phyloP scores from a whole-genome alignment of 2,888 invertebrate species.

The Dinocampus coccinellae region DNA sequence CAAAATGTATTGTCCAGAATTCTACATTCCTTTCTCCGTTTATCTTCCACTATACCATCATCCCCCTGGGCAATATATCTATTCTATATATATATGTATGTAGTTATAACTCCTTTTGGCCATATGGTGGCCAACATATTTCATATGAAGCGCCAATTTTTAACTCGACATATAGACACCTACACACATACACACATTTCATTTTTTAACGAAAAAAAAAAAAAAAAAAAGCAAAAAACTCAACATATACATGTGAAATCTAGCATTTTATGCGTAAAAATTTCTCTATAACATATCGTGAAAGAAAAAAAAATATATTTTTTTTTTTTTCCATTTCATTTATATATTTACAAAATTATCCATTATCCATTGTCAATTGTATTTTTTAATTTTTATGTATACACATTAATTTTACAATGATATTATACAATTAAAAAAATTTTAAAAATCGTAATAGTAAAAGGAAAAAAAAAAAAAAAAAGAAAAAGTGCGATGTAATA shows the following conservation, averaged over 20 bases:
- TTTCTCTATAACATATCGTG: too few species aligned
- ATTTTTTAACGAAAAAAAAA: constrained; percentile 11
- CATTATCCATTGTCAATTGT: too few species aligned
- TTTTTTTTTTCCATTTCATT: too few species aligned
- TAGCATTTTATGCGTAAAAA: background rate
- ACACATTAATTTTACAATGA: too few species aligned
- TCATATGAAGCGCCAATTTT: constrained; percentile 65
- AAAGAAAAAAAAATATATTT: too few species aligned
- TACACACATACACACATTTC: constrained; percentile 56
- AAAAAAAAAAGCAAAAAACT: background rate
- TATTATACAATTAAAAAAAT: too few species aligned
- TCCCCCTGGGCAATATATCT: too few species aligned
- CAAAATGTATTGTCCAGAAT: constrained; percentile 38
- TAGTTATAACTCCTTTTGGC: constrained; percentile 38
- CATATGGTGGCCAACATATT: constrained; percentile 62
- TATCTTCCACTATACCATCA: too few species aligned
- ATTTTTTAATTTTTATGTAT: too few species aligned
- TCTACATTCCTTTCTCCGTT: constrained; percentile 22
- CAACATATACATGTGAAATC: constrained; percentile 1
- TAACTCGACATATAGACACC: constrained; percentile 52
- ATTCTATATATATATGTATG: background rate
- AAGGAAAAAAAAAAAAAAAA: background rate
- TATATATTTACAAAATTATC: too few species aligned
- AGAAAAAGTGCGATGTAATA: background rate
- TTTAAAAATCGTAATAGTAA: background rate